Percentiles rank a stretch among this genome's conserved stretches.
These are phyloP conservation scores for Heteromurus nitidus DNA, from an alignment of 2,888 invertebrate species.

Conservation along the genomic window DNA sequence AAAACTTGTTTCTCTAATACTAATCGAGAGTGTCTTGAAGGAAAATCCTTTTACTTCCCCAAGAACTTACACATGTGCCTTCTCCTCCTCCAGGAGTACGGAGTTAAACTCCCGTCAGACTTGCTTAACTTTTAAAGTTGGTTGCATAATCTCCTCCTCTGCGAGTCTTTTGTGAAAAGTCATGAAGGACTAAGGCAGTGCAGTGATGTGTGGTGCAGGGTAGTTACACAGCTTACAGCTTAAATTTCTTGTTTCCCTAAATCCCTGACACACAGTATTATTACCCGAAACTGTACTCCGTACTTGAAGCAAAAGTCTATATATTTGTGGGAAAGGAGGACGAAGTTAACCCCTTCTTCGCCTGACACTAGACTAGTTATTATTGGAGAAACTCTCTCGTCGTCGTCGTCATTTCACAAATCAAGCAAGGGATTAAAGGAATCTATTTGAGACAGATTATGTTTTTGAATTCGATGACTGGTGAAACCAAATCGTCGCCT, in stretches of 20 bases:
- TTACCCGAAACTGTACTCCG: not conserved
- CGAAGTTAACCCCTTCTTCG: not conserved
- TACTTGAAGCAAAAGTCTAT: not conserved
- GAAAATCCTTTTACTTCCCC: conserved; percentile 56
- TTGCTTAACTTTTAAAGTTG: conserved; percentile 60
- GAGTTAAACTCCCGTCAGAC: conserved; percentile 50
- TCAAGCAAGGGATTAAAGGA: conserved; percentile 9
- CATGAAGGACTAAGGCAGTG: not conserved
- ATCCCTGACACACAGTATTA: conserved; percentile 10
- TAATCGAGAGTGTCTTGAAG: conserved; percentile 61
- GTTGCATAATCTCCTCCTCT: conserved; percentile 42
- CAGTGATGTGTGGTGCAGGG: not conserved
- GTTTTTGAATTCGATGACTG: conserved; percentile 6
- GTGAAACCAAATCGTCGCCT: not conserved
- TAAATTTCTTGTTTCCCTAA: conserved; percentile 5
- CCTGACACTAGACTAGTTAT: not conserved
- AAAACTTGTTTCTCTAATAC: conserved; percentile 57
- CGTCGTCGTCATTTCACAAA: not conserved
- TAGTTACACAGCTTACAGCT: not conserved
- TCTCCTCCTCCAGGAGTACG: not conserved
- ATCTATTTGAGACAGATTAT: conserved; percentile 17
- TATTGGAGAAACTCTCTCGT: not conserved
- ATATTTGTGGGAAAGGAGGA: too few species aligned
- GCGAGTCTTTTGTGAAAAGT: not conserved
- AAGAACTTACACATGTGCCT: not conserved